phyloP scores from a whole-genome alignment of 2,888 invertebrate species.

The Bellardia bayeri region DNA sequence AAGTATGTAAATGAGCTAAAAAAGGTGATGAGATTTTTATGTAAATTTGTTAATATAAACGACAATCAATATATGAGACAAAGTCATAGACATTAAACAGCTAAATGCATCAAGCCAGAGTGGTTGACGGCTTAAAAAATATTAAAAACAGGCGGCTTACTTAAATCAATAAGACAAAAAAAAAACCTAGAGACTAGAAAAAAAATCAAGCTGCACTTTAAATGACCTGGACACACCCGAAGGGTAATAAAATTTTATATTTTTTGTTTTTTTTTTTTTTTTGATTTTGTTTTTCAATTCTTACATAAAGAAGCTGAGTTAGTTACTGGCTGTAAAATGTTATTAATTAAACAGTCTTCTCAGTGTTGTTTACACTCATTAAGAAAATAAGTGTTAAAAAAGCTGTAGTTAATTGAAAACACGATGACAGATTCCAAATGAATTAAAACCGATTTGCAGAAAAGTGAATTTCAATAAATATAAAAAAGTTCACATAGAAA shows the following conservation, averaged over 20 bases:
- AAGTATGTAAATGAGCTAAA: background rate
- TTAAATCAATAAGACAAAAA: slow-evolving; percentile 37
- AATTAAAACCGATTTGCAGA: background rate
- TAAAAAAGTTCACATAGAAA: no score
- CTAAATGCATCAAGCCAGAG: background rate
- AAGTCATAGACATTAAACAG: slow-evolving; percentile 9
- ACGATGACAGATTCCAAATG: slow-evolving; percentile 3
- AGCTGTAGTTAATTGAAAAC: slow-evolving; percentile 4
- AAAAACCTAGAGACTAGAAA: background rate
- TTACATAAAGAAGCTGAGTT: background rate
- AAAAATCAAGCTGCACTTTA: slow-evolving; percentile 11
- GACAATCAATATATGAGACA: slow-evolving; percentile 17
- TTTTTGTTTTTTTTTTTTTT: background rate
- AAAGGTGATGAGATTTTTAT: slow-evolving; percentile 52
- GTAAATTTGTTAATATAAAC: slow-evolving; percentile 32
- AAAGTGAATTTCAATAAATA: no score
- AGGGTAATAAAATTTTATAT: slow-evolving; percentile 18
- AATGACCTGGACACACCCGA: slow-evolving; percentile 24
- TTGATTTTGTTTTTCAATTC: background rate
- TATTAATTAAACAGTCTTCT: slow-evolving; percentile 13
- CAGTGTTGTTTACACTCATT: background rate
- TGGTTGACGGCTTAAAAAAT: background rate
- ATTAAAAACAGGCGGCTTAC: background rate
- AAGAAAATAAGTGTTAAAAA: background rate
- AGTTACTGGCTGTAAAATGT: background rate